These are phyloP conservation scores for Heliconius hortense DNA, from an alignment of 2,888 invertebrate genomes.

Conservation along the genomic window DNA sequence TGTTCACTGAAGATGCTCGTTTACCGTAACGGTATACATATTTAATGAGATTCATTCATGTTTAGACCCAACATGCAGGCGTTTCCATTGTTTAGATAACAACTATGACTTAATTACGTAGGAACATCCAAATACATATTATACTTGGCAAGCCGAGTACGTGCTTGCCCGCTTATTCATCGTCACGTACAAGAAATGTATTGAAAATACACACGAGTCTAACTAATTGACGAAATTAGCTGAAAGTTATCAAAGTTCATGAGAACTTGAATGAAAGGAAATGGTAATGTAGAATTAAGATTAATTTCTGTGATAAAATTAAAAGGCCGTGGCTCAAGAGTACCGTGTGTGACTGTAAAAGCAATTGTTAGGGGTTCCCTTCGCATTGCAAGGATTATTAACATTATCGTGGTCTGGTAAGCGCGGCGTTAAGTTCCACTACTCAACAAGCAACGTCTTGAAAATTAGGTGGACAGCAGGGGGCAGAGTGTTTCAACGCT, in stretches of 20 bases:
- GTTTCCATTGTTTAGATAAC: constrained; percentile 4
- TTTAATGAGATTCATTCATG: constrained; percentile 2
- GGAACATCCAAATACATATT: constrained; percentile 13
- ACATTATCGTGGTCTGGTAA: no score
- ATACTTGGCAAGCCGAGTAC: background rate
- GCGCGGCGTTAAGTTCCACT: no score
- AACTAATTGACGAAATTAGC: constrained; percentile 21
- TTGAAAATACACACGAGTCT: constrained; percentile 14
- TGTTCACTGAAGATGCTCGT: background rate
- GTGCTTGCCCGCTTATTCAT: constrained; percentile 7
- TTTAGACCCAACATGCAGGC: background rate
- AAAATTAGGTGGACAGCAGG: no score
- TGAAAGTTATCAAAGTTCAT: constrained; percentile 26
- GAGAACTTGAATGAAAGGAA: constrained; percentile 16
- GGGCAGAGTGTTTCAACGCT: no score
- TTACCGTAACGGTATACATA: background rate
- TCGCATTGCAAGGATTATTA: no score
- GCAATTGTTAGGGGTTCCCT: no score
- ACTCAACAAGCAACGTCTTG: no score
- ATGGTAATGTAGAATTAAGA: constrained; percentile 5
- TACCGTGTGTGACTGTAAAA: no score
- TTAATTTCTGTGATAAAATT: background rate
- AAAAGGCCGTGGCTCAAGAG: no score
- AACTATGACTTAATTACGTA: constrained; percentile 16
- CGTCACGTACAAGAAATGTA: constrained; percentile 20